A percentile compares a stretch with the other conserved stretches of the same genome.
Evolutionary conservation across 1,140 invertebrate genomes (phyloP).

Genomic region (Euschistus heros): DNA sequence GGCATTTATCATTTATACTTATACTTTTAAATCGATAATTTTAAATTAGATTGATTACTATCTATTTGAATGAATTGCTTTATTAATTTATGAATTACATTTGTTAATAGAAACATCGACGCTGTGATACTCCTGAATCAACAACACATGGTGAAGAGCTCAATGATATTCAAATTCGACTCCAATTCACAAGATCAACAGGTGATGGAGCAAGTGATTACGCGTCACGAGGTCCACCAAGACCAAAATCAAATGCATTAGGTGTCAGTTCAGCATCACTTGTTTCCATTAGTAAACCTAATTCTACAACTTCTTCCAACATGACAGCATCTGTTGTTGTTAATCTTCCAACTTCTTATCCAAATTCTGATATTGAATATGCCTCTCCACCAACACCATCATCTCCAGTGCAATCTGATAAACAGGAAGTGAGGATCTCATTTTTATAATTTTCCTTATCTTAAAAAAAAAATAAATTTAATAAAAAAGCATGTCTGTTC

Average conservation of each 20-base stretch:
- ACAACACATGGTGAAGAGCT: slow-evolving; percentile 27
- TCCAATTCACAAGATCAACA: slow-evolving; percentile 24
- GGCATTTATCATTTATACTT: too few relatives aligned
- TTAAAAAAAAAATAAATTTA: not conserved
- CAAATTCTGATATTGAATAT: slow-evolving; percentile 33
- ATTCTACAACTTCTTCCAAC: slow-evolving; percentile 34
- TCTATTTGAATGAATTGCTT: not conserved
- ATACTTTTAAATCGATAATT: too few relatives aligned
- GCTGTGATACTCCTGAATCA: slow-evolving; percentile 13
- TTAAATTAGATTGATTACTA: too few relatives aligned
- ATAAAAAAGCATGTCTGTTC: not conserved
- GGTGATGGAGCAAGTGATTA: slow-evolving; percentile 14
- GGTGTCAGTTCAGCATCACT: slow-evolving; percentile 27
- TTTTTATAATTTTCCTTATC: slow-evolving; percentile 30
- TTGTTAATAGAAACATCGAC: slow-evolving; percentile 20
- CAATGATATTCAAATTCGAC: slow-evolving; percentile 27
- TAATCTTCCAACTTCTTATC: slow-evolving; percentile 34
- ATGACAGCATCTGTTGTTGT: slow-evolving; percentile 35
- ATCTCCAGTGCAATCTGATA: slow-evolving; percentile 29
- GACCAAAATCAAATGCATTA: slow-evolving; percentile 18
- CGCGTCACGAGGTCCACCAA: slow-evolving; percentile 12
- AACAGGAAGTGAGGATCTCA: slow-evolving; percentile 34
- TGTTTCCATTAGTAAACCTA: slow-evolving; percentile 32
- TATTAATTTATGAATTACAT: not conserved
- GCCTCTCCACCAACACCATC: slow-evolving; percentile 31